A percentile compares a stretch with the other conserved stretches of the same genome.
Evolutionary conservation across 2,797 vertebrate species (phyloP).

Genomic region (Prunella strophiata): DNA sequence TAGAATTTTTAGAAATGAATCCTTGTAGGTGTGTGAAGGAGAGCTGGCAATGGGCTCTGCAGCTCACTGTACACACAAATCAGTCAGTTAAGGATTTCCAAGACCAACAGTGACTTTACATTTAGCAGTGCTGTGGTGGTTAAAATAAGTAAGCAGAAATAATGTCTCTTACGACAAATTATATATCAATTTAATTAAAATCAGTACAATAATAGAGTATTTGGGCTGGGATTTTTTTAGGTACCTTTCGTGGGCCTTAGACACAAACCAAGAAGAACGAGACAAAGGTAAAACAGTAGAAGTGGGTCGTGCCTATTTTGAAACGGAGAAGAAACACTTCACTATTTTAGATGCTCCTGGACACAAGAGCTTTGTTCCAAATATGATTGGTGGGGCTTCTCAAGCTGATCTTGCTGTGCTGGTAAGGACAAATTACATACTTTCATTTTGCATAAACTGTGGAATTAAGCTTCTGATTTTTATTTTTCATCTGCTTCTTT

Average conservation of each 20-base stretch:
- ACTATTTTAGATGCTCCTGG: conserved; percentile 97
- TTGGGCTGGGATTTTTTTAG: conserved; percentile 69
- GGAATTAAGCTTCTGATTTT: background rate
- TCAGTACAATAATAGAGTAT: background rate
- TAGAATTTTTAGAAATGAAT: background rate
- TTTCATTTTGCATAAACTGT: background rate
- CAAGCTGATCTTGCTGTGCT: conserved; percentile 96
- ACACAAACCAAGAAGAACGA: conserved; percentile 97
- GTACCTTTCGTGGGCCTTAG: conserved; percentile 98
- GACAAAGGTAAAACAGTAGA: conserved; percentile 99
- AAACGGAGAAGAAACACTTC: conserved; percentile 98
- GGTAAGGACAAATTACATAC: conserved; percentile 79
- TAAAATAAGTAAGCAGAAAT: background rate
- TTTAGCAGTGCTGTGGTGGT: background rate
- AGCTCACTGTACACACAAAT: background rate
- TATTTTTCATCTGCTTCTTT: background rate
- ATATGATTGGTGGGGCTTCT: conserved; percentile 98
- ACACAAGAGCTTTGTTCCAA: conserved; percentile 98
- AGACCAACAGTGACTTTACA: background rate
- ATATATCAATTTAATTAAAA: background rate
- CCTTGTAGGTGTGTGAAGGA: background rate
- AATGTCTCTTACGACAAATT: background rate
- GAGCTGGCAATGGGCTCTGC: background rate
- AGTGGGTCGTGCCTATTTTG: conserved; percentile 96
- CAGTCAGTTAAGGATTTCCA: background rate